Evolutionary conservation across 2,888 invertebrate genomes (phyloP).

Genomic region (Pterostichus niger): DNA sequence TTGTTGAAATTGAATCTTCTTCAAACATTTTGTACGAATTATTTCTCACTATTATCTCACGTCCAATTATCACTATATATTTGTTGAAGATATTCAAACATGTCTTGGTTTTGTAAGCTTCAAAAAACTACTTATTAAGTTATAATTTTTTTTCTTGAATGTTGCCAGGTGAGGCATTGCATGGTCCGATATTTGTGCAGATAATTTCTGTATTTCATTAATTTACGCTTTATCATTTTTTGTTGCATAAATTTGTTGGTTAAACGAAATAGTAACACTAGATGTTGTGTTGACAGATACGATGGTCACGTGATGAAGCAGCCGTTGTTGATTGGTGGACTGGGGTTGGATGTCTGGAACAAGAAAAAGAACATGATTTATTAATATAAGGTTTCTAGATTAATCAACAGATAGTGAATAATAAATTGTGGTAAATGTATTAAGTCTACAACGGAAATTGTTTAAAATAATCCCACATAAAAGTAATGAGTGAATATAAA

Average conservation of each 20-base stretch:
- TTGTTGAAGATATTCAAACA: too few species aligned
- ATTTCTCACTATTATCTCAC: too few species aligned
- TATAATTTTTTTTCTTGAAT: conserved; percentile 60
- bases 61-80: neutral
- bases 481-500: too few species aligned
- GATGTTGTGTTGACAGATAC: neutral
- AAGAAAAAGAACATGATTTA: too few species aligned
- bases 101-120: neutral
- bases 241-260: neutral
- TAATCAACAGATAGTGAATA: too few species aligned
- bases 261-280: neutral
- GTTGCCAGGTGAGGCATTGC: conserved; percentile 55
- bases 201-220: neutral
- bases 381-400: too few species aligned
- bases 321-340: too few species aligned
- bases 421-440: too few species aligned
- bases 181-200: conserved; percentile 37
- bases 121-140: neutral
- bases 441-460: too few species aligned
- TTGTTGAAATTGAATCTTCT: neutral
- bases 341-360: too few species aligned
- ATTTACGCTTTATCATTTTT: neutral
- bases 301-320: too few species aligned
- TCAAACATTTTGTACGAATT: neutral
- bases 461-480: too few species aligned